Conservation (phyloP, 1,140 invertebrate species). For the Antheraea mylitta region DNA sequence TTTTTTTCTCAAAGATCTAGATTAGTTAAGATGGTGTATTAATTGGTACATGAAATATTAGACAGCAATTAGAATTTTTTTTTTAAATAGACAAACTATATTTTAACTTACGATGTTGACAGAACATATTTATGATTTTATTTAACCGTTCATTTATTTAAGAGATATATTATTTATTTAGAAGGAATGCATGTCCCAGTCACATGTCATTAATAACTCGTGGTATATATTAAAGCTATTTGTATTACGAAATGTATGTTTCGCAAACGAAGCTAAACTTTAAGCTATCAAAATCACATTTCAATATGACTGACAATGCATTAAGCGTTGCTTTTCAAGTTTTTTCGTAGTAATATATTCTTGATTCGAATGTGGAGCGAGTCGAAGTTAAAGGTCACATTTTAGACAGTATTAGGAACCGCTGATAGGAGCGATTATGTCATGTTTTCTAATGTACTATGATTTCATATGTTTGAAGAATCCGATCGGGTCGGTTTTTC, state of each 20-base stretch:
- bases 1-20: no score
- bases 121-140: neutral
- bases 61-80: neutral
- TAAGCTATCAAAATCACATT: conserved; percentile 19
- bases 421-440: neutral
- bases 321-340: conserved; percentile 33
- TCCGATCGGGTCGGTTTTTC: neutral
- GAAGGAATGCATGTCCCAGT: neutral
- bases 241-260: conserved; percentile 35
- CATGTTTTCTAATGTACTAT: neutral
- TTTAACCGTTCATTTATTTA: neutral
- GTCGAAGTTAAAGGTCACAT: conserved; percentile 25
- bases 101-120: neutral
- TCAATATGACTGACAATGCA: conserved; percentile 48
- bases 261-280: conserved; percentile 27
- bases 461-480: neutral
- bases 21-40: no score
- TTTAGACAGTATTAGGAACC: conserved; percentile 8
- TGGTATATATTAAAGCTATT: conserved; percentile 6
- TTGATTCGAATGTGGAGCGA: conserved; percentile 20
- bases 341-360: conserved; percentile 21
- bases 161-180: neutral
- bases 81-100: neutral
- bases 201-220: neutral
- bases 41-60: neutral